Percentiles rank a stretch among this genome's conserved stretches.
These are phyloP conservation scores for Andrena minutula DNA, from an alignment of 2,888 invertebrate genomes.

Conservation along the genomic window DNA sequence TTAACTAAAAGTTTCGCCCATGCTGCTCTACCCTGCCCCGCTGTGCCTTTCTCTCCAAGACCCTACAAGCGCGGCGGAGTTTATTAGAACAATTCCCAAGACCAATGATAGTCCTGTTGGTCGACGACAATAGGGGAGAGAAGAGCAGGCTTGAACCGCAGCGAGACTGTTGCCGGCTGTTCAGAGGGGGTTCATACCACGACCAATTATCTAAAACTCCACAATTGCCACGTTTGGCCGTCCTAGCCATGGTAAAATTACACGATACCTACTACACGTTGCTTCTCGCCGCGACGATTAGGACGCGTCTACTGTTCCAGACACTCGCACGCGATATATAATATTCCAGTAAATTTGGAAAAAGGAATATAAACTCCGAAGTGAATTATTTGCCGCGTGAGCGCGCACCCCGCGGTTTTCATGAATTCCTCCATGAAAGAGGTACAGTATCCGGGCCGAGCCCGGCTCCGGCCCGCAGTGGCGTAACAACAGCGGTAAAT, in stretches of 20 bases:
- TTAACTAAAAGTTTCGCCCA: too few species aligned
- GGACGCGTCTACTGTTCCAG: too few species aligned
- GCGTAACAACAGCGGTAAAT: conserved; percentile 60
- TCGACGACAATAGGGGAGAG: conserved; percentile 40
- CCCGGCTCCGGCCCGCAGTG: conserved; percentile 46
- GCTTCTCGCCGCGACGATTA: too few species aligned
- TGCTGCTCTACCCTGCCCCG: too few species aligned
- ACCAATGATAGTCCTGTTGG: conserved; percentile 37
- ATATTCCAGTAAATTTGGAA: conserved; percentile 13
- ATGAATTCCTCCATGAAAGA: conserved; percentile 51
- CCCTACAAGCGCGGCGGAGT: conserved; percentile 67
- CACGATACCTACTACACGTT: too few species aligned
- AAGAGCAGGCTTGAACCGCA: conserved; percentile 34
- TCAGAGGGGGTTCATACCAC: conserved; percentile 69
- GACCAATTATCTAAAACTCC: conserved; percentile 63
- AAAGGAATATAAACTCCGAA: neutral
- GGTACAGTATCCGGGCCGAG: neutral
- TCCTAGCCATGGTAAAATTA: conserved; percentile 32
- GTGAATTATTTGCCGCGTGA: conserved; percentile 32
- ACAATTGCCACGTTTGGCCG: conserved; percentile 60
- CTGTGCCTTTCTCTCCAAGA: neutral
- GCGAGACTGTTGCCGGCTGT: conserved; percentile 57
- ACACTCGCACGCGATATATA: too few species aligned
- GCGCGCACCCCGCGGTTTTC: conserved; percentile 35
- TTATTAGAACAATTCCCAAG: conserved; percentile 75